Conservation (phyloP, 2,113 vertebrate species). For the Chaetops frenatus region DNA sequence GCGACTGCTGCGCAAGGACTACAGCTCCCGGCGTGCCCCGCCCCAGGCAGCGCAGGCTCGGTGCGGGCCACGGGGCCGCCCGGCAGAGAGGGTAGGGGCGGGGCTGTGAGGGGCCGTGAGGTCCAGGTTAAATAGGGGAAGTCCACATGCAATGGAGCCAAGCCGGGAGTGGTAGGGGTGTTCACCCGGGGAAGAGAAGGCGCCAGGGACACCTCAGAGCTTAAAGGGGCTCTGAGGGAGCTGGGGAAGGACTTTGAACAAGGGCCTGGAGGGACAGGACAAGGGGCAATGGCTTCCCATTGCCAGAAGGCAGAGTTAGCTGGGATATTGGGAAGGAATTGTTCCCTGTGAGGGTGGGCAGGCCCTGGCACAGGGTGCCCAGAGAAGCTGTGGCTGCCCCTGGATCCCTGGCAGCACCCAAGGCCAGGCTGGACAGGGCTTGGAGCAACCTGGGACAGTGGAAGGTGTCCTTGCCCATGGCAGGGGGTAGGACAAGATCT, state of each 20-base stretch:
- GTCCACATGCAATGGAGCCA: accelerated
- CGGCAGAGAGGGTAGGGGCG: accelerated
- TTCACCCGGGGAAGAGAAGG: background rate
- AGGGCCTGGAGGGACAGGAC: background rate
- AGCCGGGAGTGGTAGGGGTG: accelerated
- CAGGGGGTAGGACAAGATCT: background rate
- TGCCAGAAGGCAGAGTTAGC: background rate
- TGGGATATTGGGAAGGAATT: background rate
- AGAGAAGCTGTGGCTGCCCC: background rate
- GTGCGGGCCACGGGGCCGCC: accelerated
- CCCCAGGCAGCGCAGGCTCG: accelerated
- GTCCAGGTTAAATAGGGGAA: accelerated
- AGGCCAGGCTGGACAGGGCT: background rate
- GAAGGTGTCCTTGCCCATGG: background rate
- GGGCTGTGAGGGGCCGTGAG: accelerated
- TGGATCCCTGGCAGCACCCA: background rate
- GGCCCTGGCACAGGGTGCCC: background rate
- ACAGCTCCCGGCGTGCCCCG: background rate
- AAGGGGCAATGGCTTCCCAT: background rate
- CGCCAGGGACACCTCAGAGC: background rate
- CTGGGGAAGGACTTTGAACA: no score
- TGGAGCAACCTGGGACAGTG: background rate
- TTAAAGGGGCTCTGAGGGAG: background rate
- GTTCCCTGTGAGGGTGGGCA: accelerated
- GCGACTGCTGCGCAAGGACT: background rate